A percentile compares a stretch with the other conserved stretches of the same genome.
These are phyloP conservation scores for Dreissena polymorpha DNA, from an alignment of 1,140 invertebrate species.

Conservation along the genomic window DNA sequence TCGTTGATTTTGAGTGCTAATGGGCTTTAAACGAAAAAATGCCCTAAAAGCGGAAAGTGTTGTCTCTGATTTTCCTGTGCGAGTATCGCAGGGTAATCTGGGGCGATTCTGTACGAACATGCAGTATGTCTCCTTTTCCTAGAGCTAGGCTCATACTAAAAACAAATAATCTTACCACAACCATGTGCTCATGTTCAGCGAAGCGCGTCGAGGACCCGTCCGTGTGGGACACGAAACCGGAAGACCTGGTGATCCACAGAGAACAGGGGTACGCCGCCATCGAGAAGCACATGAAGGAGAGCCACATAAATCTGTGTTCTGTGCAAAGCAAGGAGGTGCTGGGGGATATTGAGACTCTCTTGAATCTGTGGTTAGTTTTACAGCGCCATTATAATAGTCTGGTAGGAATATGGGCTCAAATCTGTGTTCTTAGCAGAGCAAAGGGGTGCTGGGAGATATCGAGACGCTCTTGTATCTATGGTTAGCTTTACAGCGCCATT, in stretches of 20 bases:
- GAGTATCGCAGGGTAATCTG: no score
- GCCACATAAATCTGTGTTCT: slow-evolving; percentile 68
- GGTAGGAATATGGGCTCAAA: slow-evolving; percentile 63
- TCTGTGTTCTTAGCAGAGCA: slow-evolving; percentile 67
- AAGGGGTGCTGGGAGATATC: slow-evolving; percentile 74
- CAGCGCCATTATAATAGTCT: no score
- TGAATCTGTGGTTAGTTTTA: slow-evolving; percentile 54
- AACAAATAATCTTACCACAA: no score
- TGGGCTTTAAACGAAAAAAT: no score
- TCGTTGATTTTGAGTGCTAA: no score
- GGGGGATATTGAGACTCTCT: slow-evolving; percentile 73
- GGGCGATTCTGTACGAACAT: no score
- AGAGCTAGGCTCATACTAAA: no score
- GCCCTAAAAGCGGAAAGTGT: no score
- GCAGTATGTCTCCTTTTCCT: no score
- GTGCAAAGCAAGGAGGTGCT: slow-evolving; percentile 71
- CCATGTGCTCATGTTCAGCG: slow-evolving; percentile 64
- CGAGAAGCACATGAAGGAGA: slow-evolving; percentile 67
- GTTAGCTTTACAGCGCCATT: slow-evolving; percentile 1
- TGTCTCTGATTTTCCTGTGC: no score
- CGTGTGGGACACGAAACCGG: slow-evolving; percentile 67
- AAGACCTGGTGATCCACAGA: slow-evolving; percentile 67
- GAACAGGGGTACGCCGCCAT: slow-evolving; percentile 75
- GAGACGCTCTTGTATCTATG: slow-evolving; percentile 67
- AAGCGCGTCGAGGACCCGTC: slow-evolving; percentile 67